Conservation (phyloP, 2,797 vertebrate species). For the Caiman crocodilus region DNA sequence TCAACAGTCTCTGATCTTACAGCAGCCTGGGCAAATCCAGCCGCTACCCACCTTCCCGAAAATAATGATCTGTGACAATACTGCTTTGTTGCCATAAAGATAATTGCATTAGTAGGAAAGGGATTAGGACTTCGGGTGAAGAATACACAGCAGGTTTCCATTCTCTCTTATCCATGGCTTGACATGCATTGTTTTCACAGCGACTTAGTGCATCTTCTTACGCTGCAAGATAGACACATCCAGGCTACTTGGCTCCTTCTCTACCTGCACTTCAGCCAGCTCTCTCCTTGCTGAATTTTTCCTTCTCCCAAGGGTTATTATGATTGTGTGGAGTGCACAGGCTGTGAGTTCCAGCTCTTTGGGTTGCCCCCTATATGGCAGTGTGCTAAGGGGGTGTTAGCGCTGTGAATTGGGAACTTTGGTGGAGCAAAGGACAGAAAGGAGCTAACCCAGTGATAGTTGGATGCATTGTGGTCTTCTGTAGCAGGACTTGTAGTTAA, state of each 20-base stretch:
- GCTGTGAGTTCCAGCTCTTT: no score
- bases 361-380: no score
- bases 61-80: fast-evolving
- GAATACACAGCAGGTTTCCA: neutral
- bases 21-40: neutral
- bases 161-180: fast-evolving
- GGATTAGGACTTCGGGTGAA: neutral
- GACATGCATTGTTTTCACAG: fast-evolving
- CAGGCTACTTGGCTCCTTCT: fast-evolving
- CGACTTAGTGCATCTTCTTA: no score
- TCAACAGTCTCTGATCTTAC: neutral
- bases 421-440: neutral
- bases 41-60: neutral
- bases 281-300: neutral
- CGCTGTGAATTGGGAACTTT: no score
- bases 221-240: no score
- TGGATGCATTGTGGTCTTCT: neutral
- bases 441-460: neutral
- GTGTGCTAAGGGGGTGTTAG: no score
- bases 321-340: neutral
- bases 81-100: neutral
- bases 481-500: neutral
- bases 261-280: neutral
- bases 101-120: neutral
- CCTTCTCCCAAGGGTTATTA: neutral